Percentiles rank a stretch among this genome's conserved stretches.
phyloP scores from a whole-genome alignment of 2,113 vertebrate genomes.

The Calidris pygmaea region DNA sequence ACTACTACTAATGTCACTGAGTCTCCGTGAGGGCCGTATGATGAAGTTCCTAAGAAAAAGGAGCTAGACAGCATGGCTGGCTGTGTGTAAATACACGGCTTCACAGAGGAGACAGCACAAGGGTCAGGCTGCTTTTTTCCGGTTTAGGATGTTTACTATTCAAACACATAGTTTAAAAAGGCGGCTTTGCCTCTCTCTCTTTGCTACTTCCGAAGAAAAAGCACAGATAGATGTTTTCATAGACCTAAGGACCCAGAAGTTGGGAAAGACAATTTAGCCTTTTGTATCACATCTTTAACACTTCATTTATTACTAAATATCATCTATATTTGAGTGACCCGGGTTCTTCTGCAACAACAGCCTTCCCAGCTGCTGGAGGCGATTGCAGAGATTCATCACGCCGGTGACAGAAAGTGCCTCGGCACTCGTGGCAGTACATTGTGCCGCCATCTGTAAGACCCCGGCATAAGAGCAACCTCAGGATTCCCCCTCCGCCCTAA shows the following conservation, averaged over 20 bases:
- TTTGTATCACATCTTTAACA: conserved; percentile 52
- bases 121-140: background rate
- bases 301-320: conserved; percentile 68
- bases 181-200: background rate
- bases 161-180: background rate
- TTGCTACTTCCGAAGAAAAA: conserved; percentile 19
- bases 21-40: background rate
- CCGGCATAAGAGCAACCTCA: background rate
- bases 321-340: conserved; percentile 36
- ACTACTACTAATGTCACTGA: background rate
- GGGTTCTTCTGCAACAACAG: conserved; percentile 38
- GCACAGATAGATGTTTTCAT: background rate
- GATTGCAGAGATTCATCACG: background rate
- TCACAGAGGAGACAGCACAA: background rate
- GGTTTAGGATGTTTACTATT: background rate
- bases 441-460: conserved; percentile 27
- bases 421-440: background rate
- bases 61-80: background rate
- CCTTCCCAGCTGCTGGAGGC: conserved; percentile 18
- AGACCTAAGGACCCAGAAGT: background rate
- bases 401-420: background rate
- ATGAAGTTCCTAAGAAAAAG: background rate
- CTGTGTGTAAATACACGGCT: background rate
- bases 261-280: conserved; percentile 37
- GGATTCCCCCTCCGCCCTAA: background rate